Evolutionary conservation across 2,888 invertebrate species (phyloP).

Genomic region (Slavum lentiscoides): DNA sequence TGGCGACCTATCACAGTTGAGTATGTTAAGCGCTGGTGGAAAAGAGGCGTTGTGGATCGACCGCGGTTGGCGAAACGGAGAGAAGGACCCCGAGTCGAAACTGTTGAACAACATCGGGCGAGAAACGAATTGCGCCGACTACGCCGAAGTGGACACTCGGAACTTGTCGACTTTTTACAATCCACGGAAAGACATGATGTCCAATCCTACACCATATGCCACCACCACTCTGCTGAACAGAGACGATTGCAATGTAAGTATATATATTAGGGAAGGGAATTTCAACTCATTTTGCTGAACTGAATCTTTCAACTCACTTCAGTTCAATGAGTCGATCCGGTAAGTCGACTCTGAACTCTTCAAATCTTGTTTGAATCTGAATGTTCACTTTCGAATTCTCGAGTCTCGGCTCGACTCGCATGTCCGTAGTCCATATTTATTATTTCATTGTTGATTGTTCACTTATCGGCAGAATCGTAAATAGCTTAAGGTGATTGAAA

Average conservation of each 20-base stretch:
- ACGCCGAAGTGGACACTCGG: constrained; percentile 68
- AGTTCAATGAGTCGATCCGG: too few relatives aligned
- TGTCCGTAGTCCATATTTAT: too few relatives aligned
- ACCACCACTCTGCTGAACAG: constrained; percentile 71
- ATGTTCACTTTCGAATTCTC: too few relatives aligned
- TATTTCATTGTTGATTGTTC: too few relatives aligned
- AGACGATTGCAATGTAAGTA: constrained; percentile 55
- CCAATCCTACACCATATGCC: constrained; percentile 73
- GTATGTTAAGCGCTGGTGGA: constrained; percentile 60
- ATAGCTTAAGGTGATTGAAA: too few relatives aligned
- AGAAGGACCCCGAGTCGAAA: constrained; percentile 69
- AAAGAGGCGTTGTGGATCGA: constrained; percentile 74
- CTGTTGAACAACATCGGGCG: constrained; percentile 64
- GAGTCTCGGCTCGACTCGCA: too few relatives aligned
- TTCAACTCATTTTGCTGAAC: too few relatives aligned
- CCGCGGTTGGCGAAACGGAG: constrained; percentile 69
- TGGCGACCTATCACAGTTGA: constrained; percentile 57
- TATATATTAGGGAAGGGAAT: too few relatives aligned
- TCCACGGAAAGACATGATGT: constrained; percentile 58
- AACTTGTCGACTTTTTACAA: constrained; percentile 75
- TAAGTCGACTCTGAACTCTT: too few relatives aligned
- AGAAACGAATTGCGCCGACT: constrained; percentile 69
- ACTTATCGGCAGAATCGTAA: too few relatives aligned
- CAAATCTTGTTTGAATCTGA: too few relatives aligned
- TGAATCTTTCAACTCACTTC: too few relatives aligned